These are phyloP conservation scores for Smutsia temminckii DNA, from an alignment of 2,797 vertebrate genomes.

Conservation along the genomic window DNA sequence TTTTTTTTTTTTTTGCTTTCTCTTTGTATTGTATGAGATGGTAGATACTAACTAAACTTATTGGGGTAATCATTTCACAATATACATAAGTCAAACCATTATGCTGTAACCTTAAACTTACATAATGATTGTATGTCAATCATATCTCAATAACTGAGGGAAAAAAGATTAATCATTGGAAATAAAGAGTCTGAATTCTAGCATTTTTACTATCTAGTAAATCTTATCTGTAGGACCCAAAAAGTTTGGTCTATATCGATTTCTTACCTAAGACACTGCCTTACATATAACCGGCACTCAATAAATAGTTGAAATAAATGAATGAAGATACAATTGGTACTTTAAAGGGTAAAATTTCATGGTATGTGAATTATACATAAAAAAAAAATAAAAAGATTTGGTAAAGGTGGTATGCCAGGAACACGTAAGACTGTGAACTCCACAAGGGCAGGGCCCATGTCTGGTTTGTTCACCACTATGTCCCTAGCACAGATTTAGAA, in stretches of 20 bases:
- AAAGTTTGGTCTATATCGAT: neutral
- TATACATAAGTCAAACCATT: neutral
- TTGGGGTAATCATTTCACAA: neutral
- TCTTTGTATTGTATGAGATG: neutral
- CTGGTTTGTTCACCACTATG: neutral
- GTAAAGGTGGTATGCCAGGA: neutral
- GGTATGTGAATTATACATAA: neutral
- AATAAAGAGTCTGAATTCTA: slow-evolving; percentile 1
- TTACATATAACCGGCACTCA: neutral
- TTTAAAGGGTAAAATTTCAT: neutral
- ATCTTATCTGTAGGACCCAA: neutral
- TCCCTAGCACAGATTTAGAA: neutral
- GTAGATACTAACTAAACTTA: neutral
- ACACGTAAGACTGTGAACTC: neutral
- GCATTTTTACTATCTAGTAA: neutral
- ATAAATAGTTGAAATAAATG: neutral
- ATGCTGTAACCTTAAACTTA: neutral
- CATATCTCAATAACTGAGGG: neutral
- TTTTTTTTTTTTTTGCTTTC: neutral
- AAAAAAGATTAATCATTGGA: neutral
- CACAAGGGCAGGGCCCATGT: neutral
- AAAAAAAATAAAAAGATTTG: neutral
- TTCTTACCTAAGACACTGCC: neutral
- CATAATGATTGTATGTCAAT: neutral
- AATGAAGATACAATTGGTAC: neutral